Base-by-base conservation (phyloP, 1,140 invertebrate genomes). In the Drosophila pseudoobscura region DNA sequence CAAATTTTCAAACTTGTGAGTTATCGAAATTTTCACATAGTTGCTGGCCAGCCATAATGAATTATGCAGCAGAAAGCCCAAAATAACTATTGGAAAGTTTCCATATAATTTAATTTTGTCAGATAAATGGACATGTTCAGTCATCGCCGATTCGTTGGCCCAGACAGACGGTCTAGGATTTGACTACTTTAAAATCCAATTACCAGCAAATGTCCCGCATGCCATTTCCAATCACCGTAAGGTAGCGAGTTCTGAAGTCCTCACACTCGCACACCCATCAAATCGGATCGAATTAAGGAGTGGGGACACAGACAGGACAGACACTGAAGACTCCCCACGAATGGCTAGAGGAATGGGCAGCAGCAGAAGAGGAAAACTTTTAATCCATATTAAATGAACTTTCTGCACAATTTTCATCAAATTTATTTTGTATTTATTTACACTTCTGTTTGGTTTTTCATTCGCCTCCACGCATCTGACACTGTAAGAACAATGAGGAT, bases 371-470 rank as follows among this genome's bases (percentile, higher is more conserved):
- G 71, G 58, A 65, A 80, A 80, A 80, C 78, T 80, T 80, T 80
- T 80, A 80, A 80, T 80, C 78, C 78, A 80, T 80, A 80, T 80
- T 80, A 80, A 80, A 80, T 80, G 78, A 80, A 80, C 65, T 80
- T 80, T 76, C 72, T 59, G 61, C 66, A 76, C 78, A 80, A 80
- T 80, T 80, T 80, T 80, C 73, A 72, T 78, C 78, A 82, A 82
- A 82, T 82, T 82, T 82, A 82, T 83, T 82, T 74, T 70, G 74
- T 72, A 82, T 78, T 83, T 83, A 82, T 78, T 82, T 82, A 82
- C 74, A 82, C 69, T 80, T 76, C 43, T 76, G 64, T 80, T 77
- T 76, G 64, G 72, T 66, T 76, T 76, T 69, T 61, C 60, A 65
- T 73, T 62, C 57, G 55, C 56, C 15, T n/a, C 24, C 24, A 26